phyloP scores from a whole-genome alignment of 2,888 invertebrate species.

The Cephus pygmeus region DNA sequence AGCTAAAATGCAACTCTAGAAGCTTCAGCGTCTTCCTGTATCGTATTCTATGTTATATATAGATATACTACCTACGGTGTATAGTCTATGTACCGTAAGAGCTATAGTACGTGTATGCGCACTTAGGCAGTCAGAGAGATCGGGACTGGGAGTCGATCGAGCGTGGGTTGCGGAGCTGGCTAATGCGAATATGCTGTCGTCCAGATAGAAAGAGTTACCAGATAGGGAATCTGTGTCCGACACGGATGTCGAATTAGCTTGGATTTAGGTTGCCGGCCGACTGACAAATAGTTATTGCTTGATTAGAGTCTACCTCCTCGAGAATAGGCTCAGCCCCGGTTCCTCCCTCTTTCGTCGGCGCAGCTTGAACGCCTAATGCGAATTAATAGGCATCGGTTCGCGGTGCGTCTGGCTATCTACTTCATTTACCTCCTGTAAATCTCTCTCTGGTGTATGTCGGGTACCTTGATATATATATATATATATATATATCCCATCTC shows the following conservation, averaged over 20 bases:
- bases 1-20: background rate
- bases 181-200: conserved; percentile 67
- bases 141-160: conserved; percentile 58
- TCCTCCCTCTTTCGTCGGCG: background rate
- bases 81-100: background rate
- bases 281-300: conserved; percentile 67
- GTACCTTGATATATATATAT: background rate
- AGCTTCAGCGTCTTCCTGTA: background rate
- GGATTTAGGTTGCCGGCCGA: conserved; percentile 65
- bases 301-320: conserved; percentile 48
- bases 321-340: conserved; percentile 28
- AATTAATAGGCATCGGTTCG: background rate
- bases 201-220: conserved; percentile 66
- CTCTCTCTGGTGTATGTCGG: background rate
- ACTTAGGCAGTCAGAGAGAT: conserved; percentile 1
- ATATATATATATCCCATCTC: background rate
- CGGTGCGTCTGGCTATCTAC: conserved; percentile 2
- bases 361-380: background rate
- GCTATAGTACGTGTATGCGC: background rate
- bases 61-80: background rate
- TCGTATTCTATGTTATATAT: background rate
- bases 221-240: conserved; percentile 67
- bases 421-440: background rate
- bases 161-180: conserved; percentile 64
- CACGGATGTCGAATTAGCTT: conserved; percentile 67